phyloP scores from a whole-genome alignment of 2,797 vertebrate genomes.

The Xiphophorus birchmanni region DNA sequence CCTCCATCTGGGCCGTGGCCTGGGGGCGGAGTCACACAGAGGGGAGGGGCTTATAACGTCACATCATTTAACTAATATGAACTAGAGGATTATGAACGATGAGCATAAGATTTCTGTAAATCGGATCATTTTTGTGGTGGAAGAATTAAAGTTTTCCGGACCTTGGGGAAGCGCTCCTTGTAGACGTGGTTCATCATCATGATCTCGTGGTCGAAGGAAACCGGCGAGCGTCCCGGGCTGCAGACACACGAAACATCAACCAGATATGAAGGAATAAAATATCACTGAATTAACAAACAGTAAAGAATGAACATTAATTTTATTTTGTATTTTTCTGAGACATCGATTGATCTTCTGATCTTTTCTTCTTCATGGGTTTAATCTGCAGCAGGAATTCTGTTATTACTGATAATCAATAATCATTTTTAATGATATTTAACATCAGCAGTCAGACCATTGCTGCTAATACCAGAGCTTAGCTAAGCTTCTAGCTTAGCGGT shows the following conservation, averaged over 20 bases:
- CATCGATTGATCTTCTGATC: not conserved
- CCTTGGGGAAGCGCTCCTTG: slow-evolving; percentile 99
- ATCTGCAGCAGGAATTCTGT: not conserved
- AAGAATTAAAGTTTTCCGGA: slow-evolving; percentile 52
- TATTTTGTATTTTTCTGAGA: not conserved
- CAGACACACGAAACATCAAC: slow-evolving; percentile 19
- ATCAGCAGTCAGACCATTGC: too few relatives aligned
- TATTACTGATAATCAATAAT: too few relatives aligned
- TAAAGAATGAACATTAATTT: not conserved
- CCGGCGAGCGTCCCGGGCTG: slow-evolving; percentile 94
- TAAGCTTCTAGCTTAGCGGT: too few relatives aligned
- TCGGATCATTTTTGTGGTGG: too few relatives aligned
- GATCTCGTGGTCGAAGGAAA: slow-evolving; percentile 97
- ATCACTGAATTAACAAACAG: not conserved
- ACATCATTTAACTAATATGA: too few relatives aligned
- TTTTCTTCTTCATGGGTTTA: not conserved
- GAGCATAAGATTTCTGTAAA: too few relatives aligned
- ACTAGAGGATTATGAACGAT: not conserved
- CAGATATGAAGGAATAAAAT: not conserved
- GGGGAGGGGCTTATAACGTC: too few relatives aligned
- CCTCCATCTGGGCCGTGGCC: slow-evolving; percentile 98
- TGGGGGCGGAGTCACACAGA: slow-evolving; percentile 46
- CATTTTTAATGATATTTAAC: too few relatives aligned
- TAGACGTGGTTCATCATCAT: slow-evolving; percentile 99
- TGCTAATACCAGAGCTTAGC: too few relatives aligned